Conservation (phyloP, 1,140 invertebrate species). For the Aphelenchoides besseyi region DNA sequence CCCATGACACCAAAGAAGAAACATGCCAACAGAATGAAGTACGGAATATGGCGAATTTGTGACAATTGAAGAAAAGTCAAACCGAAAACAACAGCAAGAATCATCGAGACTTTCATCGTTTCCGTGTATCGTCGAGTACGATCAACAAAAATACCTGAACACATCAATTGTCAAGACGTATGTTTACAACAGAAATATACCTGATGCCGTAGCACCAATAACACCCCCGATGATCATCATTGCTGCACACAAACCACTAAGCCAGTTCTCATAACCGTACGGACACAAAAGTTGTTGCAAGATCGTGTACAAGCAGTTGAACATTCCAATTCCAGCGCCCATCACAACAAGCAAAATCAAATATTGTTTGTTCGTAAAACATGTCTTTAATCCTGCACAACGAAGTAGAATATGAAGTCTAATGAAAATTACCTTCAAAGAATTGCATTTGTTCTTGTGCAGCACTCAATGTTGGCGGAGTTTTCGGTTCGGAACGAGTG, state of each 20-base stretch:
- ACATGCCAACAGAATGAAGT: slow-evolving; percentile 47
- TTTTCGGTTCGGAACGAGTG: slow-evolving; percentile 58
- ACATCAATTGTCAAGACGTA: background rate
- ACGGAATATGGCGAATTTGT: slow-evolving; percentile 32
- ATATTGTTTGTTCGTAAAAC: slow-evolving; percentile 55
- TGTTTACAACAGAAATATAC: slow-evolving; percentile 25
- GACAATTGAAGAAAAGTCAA: slow-evolving; percentile 53
- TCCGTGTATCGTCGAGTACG: slow-evolving; percentile 57
- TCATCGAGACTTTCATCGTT: slow-evolving; percentile 58
- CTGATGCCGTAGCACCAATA: slow-evolving; percentile 53
- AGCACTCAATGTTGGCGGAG: slow-evolving; percentile 54
- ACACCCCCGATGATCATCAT: slow-evolving; percentile 61
- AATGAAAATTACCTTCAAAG: slow-evolving; percentile 41
- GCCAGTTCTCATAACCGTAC: slow-evolving; percentile 54
- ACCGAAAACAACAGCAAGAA: slow-evolving; percentile 57
- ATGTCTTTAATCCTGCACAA: slow-evolving; percentile 51
- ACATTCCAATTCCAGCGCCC: slow-evolving; percentile 62
- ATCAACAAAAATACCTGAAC: slow-evolving; percentile 59
- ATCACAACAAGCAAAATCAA: slow-evolving; percentile 55
- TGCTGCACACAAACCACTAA: slow-evolving; percentile 53
- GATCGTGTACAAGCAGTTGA: slow-evolving; percentile 60
- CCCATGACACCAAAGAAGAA: slow-evolving; percentile 59
- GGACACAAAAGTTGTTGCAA: slow-evolving; percentile 61
- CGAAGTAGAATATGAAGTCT: slow-evolving; percentile 13
- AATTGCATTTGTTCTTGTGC: slow-evolving; percentile 55